Evolutionary conservation across 1,140 invertebrate species (phyloP).

Genomic region (Drosophila nigrodunni): DNA sequence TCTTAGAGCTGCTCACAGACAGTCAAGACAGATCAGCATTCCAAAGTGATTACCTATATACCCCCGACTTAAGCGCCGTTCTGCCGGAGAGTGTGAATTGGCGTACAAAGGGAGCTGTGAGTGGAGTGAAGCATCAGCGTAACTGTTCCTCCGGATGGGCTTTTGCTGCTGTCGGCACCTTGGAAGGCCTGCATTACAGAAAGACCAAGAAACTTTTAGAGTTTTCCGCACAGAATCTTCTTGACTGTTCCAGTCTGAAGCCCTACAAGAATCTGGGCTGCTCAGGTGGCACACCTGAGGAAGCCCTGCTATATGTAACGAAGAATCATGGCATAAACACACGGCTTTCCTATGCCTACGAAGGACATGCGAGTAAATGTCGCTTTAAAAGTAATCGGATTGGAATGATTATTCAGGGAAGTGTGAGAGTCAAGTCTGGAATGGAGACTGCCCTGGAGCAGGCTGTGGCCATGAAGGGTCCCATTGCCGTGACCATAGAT

Average conservation of each 20-base stretch:
- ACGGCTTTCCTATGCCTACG: constrained; percentile 89
- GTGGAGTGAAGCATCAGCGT: constrained; percentile 94
- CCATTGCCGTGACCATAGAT: constrained; percentile 88
- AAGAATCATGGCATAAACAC: constrained; percentile 91
- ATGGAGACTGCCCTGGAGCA: constrained; percentile 88
- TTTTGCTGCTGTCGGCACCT: constrained; percentile 93
- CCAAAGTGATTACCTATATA: constrained; percentile 85
- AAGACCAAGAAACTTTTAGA: constrained; percentile 89
- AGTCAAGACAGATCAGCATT: neutral
- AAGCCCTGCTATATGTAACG: constrained; percentile 91
- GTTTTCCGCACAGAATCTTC: constrained; percentile 94
- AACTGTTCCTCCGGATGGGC: constrained; percentile 96
- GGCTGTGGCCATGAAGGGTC: constrained; percentile 90
- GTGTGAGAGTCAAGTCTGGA: constrained; percentile 87
- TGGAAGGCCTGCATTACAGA: constrained; percentile 90
- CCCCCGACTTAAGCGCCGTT: constrained; percentile 88
- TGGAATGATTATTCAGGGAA: constrained; percentile 9
- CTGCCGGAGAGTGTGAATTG: constrained; percentile 92
- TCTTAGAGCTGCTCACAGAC: constrained; percentile 86
- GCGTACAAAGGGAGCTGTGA: constrained; percentile 93
- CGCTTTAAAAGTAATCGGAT: constrained; percentile 17
- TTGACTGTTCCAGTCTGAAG: constrained; percentile 90
- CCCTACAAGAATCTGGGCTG: constrained; percentile 94
- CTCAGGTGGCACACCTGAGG: constrained; percentile 91
- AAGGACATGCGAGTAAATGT: constrained; percentile 86